These are phyloP conservation scores for Chrysolina haemoptera DNA, from an alignment of 2,888 invertebrate species.

Conservation along the genomic window DNA sequence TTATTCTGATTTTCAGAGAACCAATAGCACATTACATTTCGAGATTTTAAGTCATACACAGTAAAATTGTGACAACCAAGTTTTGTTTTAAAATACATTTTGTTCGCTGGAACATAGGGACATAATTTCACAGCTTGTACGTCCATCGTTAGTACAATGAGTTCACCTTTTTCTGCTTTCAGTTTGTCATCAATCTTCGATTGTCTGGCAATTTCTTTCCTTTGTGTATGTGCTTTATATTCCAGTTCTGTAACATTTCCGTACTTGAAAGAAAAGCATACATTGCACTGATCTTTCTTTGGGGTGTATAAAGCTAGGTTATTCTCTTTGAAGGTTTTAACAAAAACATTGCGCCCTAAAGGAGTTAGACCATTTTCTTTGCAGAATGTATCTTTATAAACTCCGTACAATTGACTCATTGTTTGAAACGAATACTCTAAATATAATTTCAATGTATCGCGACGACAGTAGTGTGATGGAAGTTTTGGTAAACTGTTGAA, in stretches of 20 bases:
- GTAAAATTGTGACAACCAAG: slow-evolving; percentile 20
- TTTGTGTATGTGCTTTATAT: neutral
- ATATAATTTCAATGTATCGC: slow-evolving; percentile 32
- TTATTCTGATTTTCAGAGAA: slow-evolving; percentile 10
- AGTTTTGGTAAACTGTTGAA: slow-evolving; percentile 35
- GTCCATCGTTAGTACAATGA: neutral
- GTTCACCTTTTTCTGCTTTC: neutral
- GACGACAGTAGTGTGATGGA: slow-evolving; percentile 31
- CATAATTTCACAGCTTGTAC: slow-evolving; percentile 9
- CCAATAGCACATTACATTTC: neutral
- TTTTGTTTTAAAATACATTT: slow-evolving; percentile 9
- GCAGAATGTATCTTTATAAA: slow-evolving; percentile 25
- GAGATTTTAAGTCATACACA: neutral
- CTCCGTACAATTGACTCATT: slow-evolving; percentile 19
- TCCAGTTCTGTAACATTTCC: neutral
- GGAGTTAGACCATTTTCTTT: neutral
- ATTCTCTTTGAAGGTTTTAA: too few species aligned
- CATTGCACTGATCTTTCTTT: slow-evolving; percentile 6
- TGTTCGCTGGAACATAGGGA: neutral
- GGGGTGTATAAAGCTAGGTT: neutral
- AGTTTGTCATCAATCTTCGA: neutral
- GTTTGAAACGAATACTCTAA: slow-evolving; percentile 32
- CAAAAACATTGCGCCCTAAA: too few species aligned
- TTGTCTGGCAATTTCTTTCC: neutral
- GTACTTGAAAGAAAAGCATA: neutral